Conservation (phyloP, 2,888 invertebrate species). For the Polydrusus cervinus region DNA sequence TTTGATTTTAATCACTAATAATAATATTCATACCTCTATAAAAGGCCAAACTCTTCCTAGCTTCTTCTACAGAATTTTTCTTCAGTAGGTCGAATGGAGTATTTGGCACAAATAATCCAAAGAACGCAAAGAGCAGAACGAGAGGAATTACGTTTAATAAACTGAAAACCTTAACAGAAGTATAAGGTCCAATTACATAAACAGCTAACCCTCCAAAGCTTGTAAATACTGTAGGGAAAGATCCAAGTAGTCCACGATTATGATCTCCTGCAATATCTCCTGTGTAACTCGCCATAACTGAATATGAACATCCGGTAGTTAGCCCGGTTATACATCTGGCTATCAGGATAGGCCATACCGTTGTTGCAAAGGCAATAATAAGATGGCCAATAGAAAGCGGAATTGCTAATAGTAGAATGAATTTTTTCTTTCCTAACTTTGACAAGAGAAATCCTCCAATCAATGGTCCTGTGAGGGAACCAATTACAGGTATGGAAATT, state of each 20-base stretch:
- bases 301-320: slow-evolving; percentile 79
- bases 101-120: slow-evolving; percentile 2
- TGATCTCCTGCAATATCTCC: slow-evolving; percentile 88
- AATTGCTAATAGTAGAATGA: slow-evolving; percentile 76
- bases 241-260: slow-evolving; percentile 80
- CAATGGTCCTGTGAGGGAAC: slow-evolving; percentile 59
- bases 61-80: no score
- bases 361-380: slow-evolving; percentile 50
- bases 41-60: no score
- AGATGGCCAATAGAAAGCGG: slow-evolving; percentile 75
- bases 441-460: slow-evolving; percentile 54
- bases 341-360: slow-evolving; percentile 67
- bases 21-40: no score
- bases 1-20: no score
- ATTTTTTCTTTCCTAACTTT: slow-evolving; percentile 76
- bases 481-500: slow-evolving; percentile 58
- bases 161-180: neutral
- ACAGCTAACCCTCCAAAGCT: slow-evolving; percentile 80
- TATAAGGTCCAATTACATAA: slow-evolving; percentile 61
- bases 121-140: neutral
- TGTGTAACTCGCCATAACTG: slow-evolving; percentile 87
- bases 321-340: slow-evolving; percentile 78
- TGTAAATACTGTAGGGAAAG: slow-evolving; percentile 67
- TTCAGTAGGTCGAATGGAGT: neutral
- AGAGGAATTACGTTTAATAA: slow-evolving; percentile 1